These are phyloP conservation scores for Latrodectus geometricus DNA, from an alignment of 1,140 invertebrate genomes.

Conservation along the genomic window DNA sequence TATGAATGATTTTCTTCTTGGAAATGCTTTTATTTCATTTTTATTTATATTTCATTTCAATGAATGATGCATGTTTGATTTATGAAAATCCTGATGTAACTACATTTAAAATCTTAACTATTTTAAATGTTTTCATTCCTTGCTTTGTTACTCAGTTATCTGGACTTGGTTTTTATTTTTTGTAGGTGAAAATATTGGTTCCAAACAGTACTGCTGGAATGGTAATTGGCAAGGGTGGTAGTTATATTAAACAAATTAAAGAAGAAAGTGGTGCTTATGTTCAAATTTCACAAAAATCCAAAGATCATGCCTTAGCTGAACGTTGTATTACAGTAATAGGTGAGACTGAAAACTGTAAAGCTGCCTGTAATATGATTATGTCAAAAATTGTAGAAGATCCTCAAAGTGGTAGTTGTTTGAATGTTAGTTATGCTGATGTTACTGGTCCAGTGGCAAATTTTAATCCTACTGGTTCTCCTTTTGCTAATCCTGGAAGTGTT, in stretches of 20 bases:
- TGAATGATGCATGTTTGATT: too few species aligned
- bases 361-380: conserved; percentile 92
- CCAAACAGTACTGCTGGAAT: conserved; percentile 98
- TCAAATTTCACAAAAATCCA: conserved; percentile 98
- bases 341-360: conserved; percentile 89
- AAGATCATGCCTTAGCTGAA: conserved; percentile 94
- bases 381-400: conserved; percentile 98
- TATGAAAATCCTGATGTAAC: too few species aligned
- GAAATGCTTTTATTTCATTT: too few species aligned
- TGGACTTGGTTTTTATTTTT: not conserved
- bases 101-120: too few species aligned
- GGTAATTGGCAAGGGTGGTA: conserved; percentile 98
- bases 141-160: too few species aligned
- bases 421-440: conserved; percentile 95
- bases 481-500: conserved; percentile 76
- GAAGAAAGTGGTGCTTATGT: conserved; percentile 97
- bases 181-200: conserved; percentile 90
- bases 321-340: conserved; percentile 97
- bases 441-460: conserved; percentile 95
- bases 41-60: too few species aligned
- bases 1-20: too few species aligned
- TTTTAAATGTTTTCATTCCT: too few species aligned
- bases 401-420: conserved; percentile 94
- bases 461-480: conserved; percentile 95
- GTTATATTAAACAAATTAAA: conserved; percentile 98